Conservation (phyloP, 2,113 vertebrate species). For the Grammomys dolichurus region DNA sequence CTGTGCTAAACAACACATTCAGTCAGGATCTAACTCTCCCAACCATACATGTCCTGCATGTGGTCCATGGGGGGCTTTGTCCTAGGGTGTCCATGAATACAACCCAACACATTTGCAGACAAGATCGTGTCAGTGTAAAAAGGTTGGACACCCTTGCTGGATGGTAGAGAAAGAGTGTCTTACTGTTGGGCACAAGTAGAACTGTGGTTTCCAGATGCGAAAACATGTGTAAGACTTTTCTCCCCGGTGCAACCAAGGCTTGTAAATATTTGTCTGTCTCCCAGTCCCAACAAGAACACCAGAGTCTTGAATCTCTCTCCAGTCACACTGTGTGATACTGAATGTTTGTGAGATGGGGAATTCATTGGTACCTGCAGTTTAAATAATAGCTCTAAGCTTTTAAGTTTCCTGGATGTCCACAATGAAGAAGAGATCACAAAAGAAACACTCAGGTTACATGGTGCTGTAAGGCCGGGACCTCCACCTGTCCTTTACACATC, state of each 20-base stretch:
- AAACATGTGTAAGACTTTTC: background rate
- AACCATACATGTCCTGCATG: too few species aligned
- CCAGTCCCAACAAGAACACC: background rate
- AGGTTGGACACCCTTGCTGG: background rate
- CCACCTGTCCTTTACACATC: background rate
- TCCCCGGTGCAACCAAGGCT: background rate
- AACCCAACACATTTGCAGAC: too few species aligned
- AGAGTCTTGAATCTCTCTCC: background rate
- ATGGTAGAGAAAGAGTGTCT: background rate
- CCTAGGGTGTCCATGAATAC: background rate
- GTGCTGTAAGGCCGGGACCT: background rate
- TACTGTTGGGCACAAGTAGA: background rate
- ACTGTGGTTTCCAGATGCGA: slow-evolving; percentile 30
- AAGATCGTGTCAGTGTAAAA: background rate
- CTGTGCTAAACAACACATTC: too few species aligned
- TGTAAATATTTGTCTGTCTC: background rate
- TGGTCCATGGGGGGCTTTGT: background rate
- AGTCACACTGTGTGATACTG: background rate
- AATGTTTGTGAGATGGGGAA: background rate
- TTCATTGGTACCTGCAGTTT: background rate
- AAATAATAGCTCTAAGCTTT: background rate
- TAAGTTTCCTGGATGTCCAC: background rate
- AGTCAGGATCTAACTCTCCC: background rate
- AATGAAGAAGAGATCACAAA: background rate
- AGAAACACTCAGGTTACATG: background rate